Evolutionary conservation across 2,888 invertebrate genomes (phyloP), one percentile per base, ranked within the genome.

Genomic region (Hylaea fasciaria): DNA sequence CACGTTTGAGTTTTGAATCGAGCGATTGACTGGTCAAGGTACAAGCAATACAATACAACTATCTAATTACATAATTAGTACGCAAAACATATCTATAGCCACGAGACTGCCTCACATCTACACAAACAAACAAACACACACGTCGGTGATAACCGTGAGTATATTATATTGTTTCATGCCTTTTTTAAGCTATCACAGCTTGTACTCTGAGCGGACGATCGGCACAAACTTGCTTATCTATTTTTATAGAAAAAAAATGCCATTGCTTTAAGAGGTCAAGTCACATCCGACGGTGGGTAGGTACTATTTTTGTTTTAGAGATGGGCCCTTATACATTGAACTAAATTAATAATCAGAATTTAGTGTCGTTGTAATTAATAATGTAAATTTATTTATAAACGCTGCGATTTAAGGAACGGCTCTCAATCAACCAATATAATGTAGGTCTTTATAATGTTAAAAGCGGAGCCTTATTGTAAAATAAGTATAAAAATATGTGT

Each of bases 101-200:
- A 89, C 89, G 89, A 89, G 89, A 86, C 88, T 74, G 65, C 68
- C 69, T 77, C 78, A 71, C 68, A 72, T 56, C 11, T 71, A 80
- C 75, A 84, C 76, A 82, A 71, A 82, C 76, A 77, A 70, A 82
- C 76, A 83, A 77, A 82, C 80, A 83, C 77, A 82, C 80, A 74
- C 81, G 74, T 75, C 87, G 89, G 75, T 77, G 86, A 72, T 58
- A 72, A 81, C 72, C 74, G 91, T 91, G 83, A 91, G 91, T 91
- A 91, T 88, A 58, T 71, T 78, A 73, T 76, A 68, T 75, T 74
- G 73, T 73, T 79, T 74, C 68, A 68, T 64, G 72, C 74, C 79
- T 71, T 65, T 72, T 37, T 73, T 62, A 68, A 69, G 70, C 47
- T 62, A 73, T 77, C 85, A 85, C 81, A 76, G 83, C 83, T 81